Evolutionary conservation across 2,113 vertebrate genomes (phyloP), one percentile per base, ranked within the genome.

Genomic region (Rhinogobius similis): DNA sequence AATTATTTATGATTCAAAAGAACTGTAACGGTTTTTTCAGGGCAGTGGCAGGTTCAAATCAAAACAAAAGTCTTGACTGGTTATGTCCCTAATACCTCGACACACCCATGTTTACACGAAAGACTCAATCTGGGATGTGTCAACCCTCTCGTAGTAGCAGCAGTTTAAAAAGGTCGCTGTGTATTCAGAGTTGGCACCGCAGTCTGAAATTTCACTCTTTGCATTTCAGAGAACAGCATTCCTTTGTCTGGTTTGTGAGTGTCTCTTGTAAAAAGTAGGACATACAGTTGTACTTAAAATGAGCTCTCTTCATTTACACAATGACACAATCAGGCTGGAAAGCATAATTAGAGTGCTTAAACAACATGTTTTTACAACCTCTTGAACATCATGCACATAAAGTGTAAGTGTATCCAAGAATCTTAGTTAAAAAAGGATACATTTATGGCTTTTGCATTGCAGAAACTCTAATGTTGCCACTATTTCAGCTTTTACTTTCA

Each of bases 171-270:
- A 66, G 81, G 74, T 78, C 52, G 38, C 1, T 29, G 62, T 72
- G 76, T 79, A 68, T 78, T 29, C 72, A 74, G 65, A 82, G 62
- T 78, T 88, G 81, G 81, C 79, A 69, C 21, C 6, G 38, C 26
- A 5, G 24, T 29, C 71, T 62, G 73, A 69, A 83, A 71, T 85
- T 61, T 80, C 3, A 66, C 14, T 26, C 21, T 70, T 70, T 59
- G 58, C 13, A n/a, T n/a, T n/a, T n/a, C n/a, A n/a, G 46, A 52
- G 36, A 72, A 79, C 73, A 78, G 62, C 63, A 69, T 75, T 73
- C 73, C 52, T 77, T 67, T 84, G 62, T 83, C 10, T 80, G 50
- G 65, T 64, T 18, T 44, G 62, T 27, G 6, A 36, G 39, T 9
- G 61, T 36, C 32, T 32, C 29, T 62, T 52, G 21, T 36, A 81